Conservation (phyloP, 2,113 vertebrate genomes). For the Nyctereutes procyonoides region DNA sequence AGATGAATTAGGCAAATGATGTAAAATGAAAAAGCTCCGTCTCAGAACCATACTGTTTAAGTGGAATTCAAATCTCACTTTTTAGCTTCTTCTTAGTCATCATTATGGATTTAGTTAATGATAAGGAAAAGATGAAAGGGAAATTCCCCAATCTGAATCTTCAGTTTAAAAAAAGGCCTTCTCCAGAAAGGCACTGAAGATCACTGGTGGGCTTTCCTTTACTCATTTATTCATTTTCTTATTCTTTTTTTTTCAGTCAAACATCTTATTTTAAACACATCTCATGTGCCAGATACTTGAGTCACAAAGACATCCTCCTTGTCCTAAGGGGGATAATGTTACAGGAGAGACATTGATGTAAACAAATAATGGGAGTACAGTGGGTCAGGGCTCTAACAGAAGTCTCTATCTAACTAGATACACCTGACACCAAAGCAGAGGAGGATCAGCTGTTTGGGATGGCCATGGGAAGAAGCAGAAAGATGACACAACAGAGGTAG, state of each 20-base stretch:
- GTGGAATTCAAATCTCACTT: background rate
- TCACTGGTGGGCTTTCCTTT: background rate
- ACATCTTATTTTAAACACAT: background rate
- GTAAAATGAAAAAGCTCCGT: constrained; percentile 38
- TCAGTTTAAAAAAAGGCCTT: background rate
- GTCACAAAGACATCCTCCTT: background rate
- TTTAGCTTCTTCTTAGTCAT: background rate
- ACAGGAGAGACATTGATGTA: background rate
- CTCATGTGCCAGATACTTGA: background rate
- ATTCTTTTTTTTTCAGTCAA: background rate
- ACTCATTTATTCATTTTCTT: background rate
- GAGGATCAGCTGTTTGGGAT: background rate
- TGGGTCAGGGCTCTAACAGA: background rate
- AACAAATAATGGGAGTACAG: background rate
- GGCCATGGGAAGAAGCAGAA: background rate
- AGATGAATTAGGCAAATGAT: constrained; percentile 34
- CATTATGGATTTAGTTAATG: constrained; percentile 2
- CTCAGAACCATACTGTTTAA: background rate
- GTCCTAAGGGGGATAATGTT: background rate
- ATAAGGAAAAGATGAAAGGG: constrained; percentile 9
- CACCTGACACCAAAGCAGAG: background rate
- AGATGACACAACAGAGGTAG: fast-evolving
- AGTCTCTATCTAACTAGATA: background rate
- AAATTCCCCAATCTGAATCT: constrained; percentile 14
- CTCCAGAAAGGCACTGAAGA: background rate